Evolutionary conservation across 2,113 vertebrate genomes (phyloP).

Genomic region (Prinia subflava): DNA sequence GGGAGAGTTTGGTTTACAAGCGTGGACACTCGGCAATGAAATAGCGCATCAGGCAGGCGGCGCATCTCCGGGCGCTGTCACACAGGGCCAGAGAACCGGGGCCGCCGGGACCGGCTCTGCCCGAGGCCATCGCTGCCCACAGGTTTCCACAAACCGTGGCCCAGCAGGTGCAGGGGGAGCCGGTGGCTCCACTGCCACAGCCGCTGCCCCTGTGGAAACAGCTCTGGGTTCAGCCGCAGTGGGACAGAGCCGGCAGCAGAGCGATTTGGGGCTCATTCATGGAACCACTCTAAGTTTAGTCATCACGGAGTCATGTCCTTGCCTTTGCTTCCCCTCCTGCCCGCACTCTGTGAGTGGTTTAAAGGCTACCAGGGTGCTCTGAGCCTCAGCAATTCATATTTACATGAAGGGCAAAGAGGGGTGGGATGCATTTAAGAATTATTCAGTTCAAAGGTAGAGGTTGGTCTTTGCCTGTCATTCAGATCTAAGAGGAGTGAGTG

Average conservation of each 20-base stretch:
- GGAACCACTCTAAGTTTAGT: background rate
- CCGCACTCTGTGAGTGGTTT: background rate
- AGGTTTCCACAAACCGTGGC: accelerated
- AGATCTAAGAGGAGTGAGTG: constrained; percentile 38
- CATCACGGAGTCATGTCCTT: background rate
- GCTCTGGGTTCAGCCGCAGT: background rate
- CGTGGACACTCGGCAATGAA: accelerated
- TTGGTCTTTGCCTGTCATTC: constrained; percentile 22
- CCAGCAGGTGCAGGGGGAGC: accelerated
- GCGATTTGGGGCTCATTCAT: accelerated
- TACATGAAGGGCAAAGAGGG: background rate
- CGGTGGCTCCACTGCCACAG: background rate
- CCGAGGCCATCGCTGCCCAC: background rate
- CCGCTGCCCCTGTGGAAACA: background rate
- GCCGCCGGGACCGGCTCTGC: background rate
- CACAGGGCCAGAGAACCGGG: no score
- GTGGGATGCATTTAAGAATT: background rate
- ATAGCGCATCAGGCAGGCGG: accelerated
- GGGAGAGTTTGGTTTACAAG: accelerated
- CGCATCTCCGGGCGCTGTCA: background rate
- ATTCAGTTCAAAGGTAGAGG: constrained; percentile 41
- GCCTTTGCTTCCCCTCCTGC: background rate
- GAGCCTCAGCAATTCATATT: background rate
- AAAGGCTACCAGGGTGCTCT: background rate
- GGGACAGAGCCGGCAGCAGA: background rate